phyloP scores from a whole-genome alignment of 2,888 invertebrate genomes.

The Galerucella pusilla region DNA sequence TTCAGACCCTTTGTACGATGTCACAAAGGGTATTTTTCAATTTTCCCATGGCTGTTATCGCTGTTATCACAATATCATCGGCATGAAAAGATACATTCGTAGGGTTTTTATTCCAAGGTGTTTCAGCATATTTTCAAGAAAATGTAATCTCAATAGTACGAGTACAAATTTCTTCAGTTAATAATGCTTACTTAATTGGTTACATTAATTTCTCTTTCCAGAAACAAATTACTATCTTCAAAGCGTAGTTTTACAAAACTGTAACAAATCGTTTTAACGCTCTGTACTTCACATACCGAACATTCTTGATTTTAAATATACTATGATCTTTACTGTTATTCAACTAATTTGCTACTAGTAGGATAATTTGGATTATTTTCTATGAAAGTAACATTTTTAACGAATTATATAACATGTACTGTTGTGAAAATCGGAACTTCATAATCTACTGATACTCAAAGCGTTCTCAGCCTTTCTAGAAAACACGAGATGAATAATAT shows the following conservation, averaged over 20 bases:
- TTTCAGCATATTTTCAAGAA: too few species aligned
- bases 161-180: too few species aligned
- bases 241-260: not conserved
- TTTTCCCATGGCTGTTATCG: too few species aligned
- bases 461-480: slow-evolving; percentile 29
- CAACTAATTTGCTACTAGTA: not conserved
- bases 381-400: not conserved
- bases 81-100: too few species aligned
- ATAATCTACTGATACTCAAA: slow-evolving; percentile 22
- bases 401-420: not conserved
- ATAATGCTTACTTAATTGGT: too few species aligned
- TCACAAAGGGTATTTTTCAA: too few species aligned
- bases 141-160: too few species aligned
- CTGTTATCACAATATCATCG: too few species aligned
- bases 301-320: not conserved
- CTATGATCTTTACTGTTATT: not conserved
- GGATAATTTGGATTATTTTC: not conserved
- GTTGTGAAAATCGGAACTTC: slow-evolving; percentile 7
- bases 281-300: not conserved
- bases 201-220: too few species aligned
- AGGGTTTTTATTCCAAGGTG: too few species aligned
- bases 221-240: too few species aligned
- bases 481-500: slow-evolving; percentile 37
- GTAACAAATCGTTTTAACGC: not conserved
- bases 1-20: too few species aligned